Conservation (phyloP, 2,113 vertebrate genomes). For the Amphiprion percula region DNA sequence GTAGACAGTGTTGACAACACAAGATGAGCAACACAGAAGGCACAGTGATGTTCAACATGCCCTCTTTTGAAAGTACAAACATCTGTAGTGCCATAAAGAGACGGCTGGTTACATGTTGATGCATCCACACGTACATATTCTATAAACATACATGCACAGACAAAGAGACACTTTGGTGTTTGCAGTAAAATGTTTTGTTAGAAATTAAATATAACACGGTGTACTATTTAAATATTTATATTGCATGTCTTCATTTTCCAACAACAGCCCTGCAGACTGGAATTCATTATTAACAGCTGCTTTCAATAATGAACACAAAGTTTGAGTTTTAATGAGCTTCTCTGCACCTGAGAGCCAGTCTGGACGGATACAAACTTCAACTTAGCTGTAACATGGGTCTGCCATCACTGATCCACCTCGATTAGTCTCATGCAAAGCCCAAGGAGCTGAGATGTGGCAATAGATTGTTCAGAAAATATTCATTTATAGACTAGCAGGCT, state of each 20-base stretch:
- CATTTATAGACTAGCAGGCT: conserved; percentile 13
- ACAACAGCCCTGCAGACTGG: conserved; percentile 6
- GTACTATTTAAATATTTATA: conserved; percentile 52
- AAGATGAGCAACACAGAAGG: neutral
- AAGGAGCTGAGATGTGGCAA: neutral
- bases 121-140: too few species aligned
- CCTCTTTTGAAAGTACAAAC: neutral
- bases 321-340: conserved; percentile 50
- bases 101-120: neutral
- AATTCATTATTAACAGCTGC: conserved; percentile 46
- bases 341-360: conserved; percentile 31
- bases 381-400: conserved; percentile 10
- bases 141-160: neutral
- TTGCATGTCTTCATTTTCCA: conserved; percentile 15
- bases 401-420: conserved; percentile 21
- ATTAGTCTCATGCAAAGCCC: conserved; percentile 21
- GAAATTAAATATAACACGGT: conserved; percentile 16
- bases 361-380: conserved; percentile 34
- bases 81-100: neutral
- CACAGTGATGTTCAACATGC: neutral
- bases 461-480: conserved; percentile 2
- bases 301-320: conserved; percentile 52
- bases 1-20: neutral
- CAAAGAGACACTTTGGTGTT: neutral
- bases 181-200: conserved; percentile 13